Evolutionary conservation across 2,888 invertebrate species (phyloP), one percentile per base, ranked within the genome.

Genomic region (Drosophila helvetica): DNA sequence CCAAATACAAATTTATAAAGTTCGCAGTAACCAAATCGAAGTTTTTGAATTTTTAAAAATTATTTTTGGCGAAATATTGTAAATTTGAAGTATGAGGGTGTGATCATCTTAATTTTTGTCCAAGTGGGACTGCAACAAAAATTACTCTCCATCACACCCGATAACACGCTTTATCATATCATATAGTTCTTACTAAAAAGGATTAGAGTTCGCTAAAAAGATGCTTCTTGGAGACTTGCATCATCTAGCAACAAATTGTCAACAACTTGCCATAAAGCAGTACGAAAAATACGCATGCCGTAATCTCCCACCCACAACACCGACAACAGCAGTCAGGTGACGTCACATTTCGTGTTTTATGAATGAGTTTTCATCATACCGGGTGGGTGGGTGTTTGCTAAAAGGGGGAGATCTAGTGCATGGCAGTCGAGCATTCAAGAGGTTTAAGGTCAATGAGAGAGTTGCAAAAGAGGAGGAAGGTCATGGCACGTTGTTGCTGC

Each of bases 381-480:
- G 59, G 15, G n/a, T 17, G 27, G 56, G 53, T 30, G 19, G 15
- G 15, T 38, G 33, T 4, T 4, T 3, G 30, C 2, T 15, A 51
- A 54, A 42, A 15, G 33, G 30, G 43, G 15, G 12, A 45, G 22
- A 19, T 18, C 58, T 57, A 50, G 25, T 25, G 50, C 43, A 54
- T n/a, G 51, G 46, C 42, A 60, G 25, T 46, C 15, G 50, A 50
- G 17, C 1, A 6, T 38, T 38, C 33, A 15, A 64, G 54, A 60
- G 64, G 71, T 38, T 61, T 61, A 75, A 86, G 80, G 80, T 86
- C 80, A 86, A 52, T 47, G 47, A 15, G 61, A 18, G 45, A 67
- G 51, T 46, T 60, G 53, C 59, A 18, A 56, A 62, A 52, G 64
- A 74, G 48, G 22, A 9, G 48, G 25, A 10, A 33, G 54, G 33